phyloP scores from a whole-genome alignment of 2,113 vertebrate species.

The Sylvicapra grimmia region DNA sequence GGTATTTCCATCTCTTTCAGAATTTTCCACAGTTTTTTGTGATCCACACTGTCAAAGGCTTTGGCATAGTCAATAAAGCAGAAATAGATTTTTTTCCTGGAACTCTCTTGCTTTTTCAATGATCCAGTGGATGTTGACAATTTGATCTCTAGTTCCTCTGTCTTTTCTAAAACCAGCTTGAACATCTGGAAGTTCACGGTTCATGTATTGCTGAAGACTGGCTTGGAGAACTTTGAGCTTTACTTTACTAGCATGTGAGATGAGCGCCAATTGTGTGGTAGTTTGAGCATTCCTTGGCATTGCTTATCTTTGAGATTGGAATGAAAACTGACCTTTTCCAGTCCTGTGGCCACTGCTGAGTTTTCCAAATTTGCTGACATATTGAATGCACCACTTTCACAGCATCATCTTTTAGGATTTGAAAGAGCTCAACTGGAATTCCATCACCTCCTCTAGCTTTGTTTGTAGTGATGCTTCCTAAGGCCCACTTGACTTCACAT shows the following conservation, averaged over 20 bases:
- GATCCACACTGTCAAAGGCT: background rate
- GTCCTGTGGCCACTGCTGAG: background rate
- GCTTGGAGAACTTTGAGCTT: background rate
- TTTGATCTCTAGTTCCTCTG: background rate
- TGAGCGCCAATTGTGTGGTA: background rate
- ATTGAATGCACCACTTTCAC: background rate
- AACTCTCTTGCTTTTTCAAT: background rate
- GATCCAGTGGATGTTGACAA: background rate
- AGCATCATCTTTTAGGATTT: background rate
- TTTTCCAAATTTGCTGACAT: background rate
- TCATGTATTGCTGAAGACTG: background rate
- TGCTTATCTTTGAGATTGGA: background rate
- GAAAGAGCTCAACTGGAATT: too few species aligned
- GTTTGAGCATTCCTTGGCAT: background rate
- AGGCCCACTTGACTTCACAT: too few species aligned
- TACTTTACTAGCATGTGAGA: background rate
- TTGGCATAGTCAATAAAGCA: background rate
- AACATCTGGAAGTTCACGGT: background rate
- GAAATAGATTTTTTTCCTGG: background rate
- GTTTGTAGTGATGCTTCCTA: too few species aligned
- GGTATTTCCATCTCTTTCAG: background rate
- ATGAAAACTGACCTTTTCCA: background rate
- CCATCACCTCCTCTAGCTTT: too few species aligned
- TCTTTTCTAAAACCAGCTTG: background rate
- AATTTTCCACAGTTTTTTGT: background rate